A percentile compares a stretch with the other conserved stretches of the same genome.
Evolutionary conservation across 1,140 invertebrate species (phyloP).

Genomic region (Papilio helenus): DNA sequence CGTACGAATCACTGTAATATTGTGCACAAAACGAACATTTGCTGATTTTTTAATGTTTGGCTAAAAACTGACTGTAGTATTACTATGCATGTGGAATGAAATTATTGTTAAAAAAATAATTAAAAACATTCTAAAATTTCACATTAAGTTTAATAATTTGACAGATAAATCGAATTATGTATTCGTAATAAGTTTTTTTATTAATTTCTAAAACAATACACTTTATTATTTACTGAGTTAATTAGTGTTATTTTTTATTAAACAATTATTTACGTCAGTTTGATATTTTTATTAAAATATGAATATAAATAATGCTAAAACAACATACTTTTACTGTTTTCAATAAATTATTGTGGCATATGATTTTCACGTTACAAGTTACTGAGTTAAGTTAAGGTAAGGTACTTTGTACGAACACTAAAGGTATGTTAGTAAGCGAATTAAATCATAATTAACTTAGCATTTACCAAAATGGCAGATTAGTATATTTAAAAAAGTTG

Average conservation of each 20-base stretch:
- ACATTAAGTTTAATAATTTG: conserved; percentile 9
- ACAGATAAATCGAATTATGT: conserved; percentile 26
- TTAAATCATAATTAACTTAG: conserved; percentile 71
- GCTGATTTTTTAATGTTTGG: conserved; percentile 56
- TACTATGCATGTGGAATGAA: conserved; percentile 59
- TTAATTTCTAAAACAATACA: conserved; percentile 5
- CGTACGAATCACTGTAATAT: conserved; percentile 63
- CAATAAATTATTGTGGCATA: conserved; percentile 42
- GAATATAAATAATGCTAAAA: conserved; percentile 40
- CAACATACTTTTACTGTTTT: conserved; percentile 46
- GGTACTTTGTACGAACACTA: too few relatives aligned
- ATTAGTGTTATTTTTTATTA: conserved; percentile 44
- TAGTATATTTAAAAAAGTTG: conserved; percentile 57
- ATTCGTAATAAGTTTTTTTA: neutral
- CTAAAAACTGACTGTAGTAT: conserved; percentile 54
- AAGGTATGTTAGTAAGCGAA: conserved; percentile 67
- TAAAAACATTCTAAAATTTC: conserved; percentile 11
- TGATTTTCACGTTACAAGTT: conserved; percentile 31
- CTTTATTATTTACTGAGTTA: conserved; percentile 26
- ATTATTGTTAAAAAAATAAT: conserved; percentile 47
- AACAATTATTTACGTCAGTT: conserved; percentile 42
- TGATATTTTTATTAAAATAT: conserved; percentile 43
- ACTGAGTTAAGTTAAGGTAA: too few relatives aligned
- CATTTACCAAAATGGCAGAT: conserved; percentile 82
- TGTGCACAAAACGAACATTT: conserved; percentile 67